Conservation (phyloP, 2,888 invertebrate species). For the Sarcophaga carnaria region DNA sequence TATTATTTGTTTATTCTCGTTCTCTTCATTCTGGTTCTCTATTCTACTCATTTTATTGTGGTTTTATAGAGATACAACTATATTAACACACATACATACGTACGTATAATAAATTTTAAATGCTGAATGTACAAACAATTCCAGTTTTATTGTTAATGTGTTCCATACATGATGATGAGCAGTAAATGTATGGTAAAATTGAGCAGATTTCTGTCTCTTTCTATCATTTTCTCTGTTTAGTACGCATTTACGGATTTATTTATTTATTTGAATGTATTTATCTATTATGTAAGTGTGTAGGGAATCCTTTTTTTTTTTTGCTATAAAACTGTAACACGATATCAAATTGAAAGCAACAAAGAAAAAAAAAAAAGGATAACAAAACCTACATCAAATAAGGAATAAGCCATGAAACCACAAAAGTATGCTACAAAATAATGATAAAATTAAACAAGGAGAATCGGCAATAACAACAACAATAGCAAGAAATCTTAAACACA, state of each 20-base stretch:
- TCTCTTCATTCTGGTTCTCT: background rate
- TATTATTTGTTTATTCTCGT: constrained; percentile 10
- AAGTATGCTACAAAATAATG: background rate
- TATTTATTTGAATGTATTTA: background rate
- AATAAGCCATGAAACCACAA: background rate
- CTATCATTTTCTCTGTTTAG: background rate
- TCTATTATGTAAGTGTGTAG: background rate
- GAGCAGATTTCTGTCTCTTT: too few relatives aligned
- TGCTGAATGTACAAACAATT: background rate
- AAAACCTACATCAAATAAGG: background rate
- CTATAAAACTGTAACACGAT: background rate
- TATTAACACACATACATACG: background rate
- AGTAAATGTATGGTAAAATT: background rate
- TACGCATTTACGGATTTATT: background rate
- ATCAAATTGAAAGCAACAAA: background rate
- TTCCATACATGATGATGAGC: background rate
- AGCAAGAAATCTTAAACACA: too few relatives aligned
- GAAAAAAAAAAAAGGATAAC: background rate
- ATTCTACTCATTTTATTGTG: background rate
- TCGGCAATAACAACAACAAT: too few relatives aligned
- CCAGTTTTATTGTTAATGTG: constrained; percentile 3
- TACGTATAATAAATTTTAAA: background rate
- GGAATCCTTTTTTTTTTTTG: background rate
- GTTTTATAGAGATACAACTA: background rate
- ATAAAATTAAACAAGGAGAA: background rate